Percentiles rank a stretch among this genome's conserved stretches.
Conservation (phyloP, 2,888 invertebrate genomes). For the Argynnis bischoffii region DNA sequence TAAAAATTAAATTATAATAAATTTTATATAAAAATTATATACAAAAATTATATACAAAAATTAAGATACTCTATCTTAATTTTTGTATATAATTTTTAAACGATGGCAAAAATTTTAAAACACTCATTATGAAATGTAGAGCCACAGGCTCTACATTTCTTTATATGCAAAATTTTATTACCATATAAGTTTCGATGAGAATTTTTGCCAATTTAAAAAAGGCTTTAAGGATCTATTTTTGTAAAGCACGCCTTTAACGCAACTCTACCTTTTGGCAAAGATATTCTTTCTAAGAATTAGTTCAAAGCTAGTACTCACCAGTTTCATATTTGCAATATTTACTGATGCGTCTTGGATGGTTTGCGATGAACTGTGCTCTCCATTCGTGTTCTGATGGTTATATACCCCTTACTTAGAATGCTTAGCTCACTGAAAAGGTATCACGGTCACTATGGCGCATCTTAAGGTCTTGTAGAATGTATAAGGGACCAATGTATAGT, state of each 20-base stretch:
- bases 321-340: constrained; percentile 62
- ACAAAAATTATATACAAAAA: too few relatives aligned
- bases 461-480: constrained; percentile 31
- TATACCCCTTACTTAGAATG: constrained; percentile 66
- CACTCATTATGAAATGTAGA: too few relatives aligned
- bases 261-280: neutral
- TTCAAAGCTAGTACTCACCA: constrained; percentile 62
- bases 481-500: constrained; percentile 14
- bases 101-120: too few relatives aligned
- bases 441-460: constrained; percentile 60
- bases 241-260: constrained; percentile 1
- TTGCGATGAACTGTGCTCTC: constrained; percentile 67
- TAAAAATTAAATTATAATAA: too few relatives aligned
- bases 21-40: too few relatives aligned
- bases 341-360: constrained; percentile 54
- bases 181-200: too few relatives aligned
- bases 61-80: too few relatives aligned
- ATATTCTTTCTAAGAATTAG: constrained; percentile 7
- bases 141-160: too few relatives aligned
- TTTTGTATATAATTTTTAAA: too few relatives aligned
- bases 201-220: too few relatives aligned
- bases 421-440: constrained; percentile 63
- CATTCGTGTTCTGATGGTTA: constrained; percentile 55
- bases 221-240: neutral
- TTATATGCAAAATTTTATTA: too few relatives aligned